Conservation (phyloP, 2,888 invertebrate species). For the Liodrosophila aerea region DNA sequence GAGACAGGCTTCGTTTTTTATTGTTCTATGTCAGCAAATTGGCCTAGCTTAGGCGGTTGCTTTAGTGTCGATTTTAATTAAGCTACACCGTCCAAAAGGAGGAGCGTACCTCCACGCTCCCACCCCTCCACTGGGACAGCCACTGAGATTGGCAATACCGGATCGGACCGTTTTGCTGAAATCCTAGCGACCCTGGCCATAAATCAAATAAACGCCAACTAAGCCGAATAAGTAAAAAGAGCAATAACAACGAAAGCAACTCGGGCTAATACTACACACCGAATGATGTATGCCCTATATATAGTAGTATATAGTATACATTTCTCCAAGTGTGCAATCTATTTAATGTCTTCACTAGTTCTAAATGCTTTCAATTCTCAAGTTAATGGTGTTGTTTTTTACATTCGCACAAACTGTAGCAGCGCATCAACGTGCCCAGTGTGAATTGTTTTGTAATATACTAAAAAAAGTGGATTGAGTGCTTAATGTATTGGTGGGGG, state of each 20-base stretch:
- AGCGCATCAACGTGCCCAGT: not conserved
- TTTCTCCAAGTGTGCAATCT: no score
- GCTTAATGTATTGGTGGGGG: not conserved
- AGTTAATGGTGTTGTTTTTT: not conserved
- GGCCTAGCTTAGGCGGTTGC: constrained; percentile 53
- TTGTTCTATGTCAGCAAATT: constrained; percentile 56
- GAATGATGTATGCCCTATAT: no score
- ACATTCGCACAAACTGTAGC: not conserved
- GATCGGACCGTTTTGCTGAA: constrained; percentile 28
- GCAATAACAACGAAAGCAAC: constrained; percentile 3
- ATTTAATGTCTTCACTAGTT: no score
- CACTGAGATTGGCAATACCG: constrained; percentile 34
- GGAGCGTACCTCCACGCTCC: not conserved
- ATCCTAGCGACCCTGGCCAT: constrained; percentile 65
- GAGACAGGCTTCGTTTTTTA: constrained; percentile 18
- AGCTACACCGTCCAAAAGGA: constrained; percentile 27
- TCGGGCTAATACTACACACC: not conserved
- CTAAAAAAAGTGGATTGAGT: not conserved
- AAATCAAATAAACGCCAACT: constrained; percentile 77
- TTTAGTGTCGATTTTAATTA: constrained; percentile 74
- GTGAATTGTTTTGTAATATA: constrained; percentile 11
- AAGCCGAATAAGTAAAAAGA: constrained; percentile 54
- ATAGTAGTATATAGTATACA: no score
- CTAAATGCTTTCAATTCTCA: no score
- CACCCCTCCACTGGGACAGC: constrained; percentile 1